Base-by-base conservation (phyloP, 2,888 invertebrate genomes). In the Agonopterix subpropinquella region DNA sequence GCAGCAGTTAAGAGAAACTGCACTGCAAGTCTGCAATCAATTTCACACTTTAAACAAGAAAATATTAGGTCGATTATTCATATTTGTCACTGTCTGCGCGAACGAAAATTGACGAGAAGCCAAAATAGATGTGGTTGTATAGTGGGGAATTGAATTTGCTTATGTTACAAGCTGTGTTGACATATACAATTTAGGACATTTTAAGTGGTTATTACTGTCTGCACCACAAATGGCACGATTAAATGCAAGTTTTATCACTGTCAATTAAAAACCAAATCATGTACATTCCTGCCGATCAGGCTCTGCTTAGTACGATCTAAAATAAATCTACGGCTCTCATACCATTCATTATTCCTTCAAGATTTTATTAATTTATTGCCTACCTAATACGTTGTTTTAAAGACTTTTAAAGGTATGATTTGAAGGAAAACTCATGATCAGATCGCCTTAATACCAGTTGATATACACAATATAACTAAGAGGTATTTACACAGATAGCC, bases 401-500 rank as follows among this genome's bases (percentile, higher is more conserved):
- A 39, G 39, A 39, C 4, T n/a, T 39, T 39, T 39, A 39, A 39
- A n/a, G 9, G n/a, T 39, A 39, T 39, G 39, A 9, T 39, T 39
- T 39, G n/a, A 39, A 39, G n/a, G n/a, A 39, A 39, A n/a, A 39
- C 4, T 3, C 9, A 39, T n/a, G 9, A 39, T 39, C 28, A 28
- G 28, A 28, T 28, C 28, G 39, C 28, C 11, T 18, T 18, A 8
- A 47, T 37, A 49, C 45, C 41, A 41, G 35, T 41, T 41, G 45
- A 46, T 45, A 42, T 42, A 42, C 42, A 42, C 11, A 42, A 11
- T 45, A 49, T 13, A 47, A 49, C 45, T 70, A 75, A 73, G 78
- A 84, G 79, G 78, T 85, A 87, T 84, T 79, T 80, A 84, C 81
- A 84, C 54, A 71, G 63, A 75, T 81, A 86, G 86, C 86, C 86